Percentiles rank a stretch among this genome's conserved stretches.
These are phyloP conservation scores for Drosophila bipectinata DNA, from an alignment of 1,140 invertebrate genomes.

Conservation along the genomic window DNA sequence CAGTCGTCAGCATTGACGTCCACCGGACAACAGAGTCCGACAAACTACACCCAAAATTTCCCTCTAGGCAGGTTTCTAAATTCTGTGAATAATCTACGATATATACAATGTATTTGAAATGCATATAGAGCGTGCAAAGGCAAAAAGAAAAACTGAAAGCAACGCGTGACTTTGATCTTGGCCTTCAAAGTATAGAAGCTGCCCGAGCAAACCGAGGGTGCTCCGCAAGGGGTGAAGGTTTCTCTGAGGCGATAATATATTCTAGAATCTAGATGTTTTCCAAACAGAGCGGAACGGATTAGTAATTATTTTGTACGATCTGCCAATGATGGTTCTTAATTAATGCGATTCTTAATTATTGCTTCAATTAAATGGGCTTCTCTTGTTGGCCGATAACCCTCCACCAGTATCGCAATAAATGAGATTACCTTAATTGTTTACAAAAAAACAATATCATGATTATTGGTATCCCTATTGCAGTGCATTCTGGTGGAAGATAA, in stretches of 20 bases:
- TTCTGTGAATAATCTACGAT: slow-evolving; percentile 20
- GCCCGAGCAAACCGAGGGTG: neutral
- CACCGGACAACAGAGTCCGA: slow-evolving; percentile 11
- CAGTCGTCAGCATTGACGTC: slow-evolving; percentile 52
- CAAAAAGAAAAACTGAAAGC: slow-evolving; percentile 21
- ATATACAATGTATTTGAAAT: slow-evolving; percentile 20
- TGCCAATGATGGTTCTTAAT: neutral
- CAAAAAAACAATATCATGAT: slow-evolving; percentile 13
- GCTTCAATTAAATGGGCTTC: neutral
- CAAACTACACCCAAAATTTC: slow-evolving; percentile 25
- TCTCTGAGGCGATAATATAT: neutral
- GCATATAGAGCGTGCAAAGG: slow-evolving; percentile 33
- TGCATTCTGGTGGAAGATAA: neutral
- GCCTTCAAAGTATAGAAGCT: slow-evolving; percentile 63
- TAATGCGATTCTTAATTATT: neutral
- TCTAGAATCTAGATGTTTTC: neutral
- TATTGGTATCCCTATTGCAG: neutral
- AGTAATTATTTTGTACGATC: neutral
- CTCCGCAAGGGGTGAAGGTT: neutral
- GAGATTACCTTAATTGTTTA: slow-evolving; percentile 2
- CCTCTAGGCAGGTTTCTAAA: slow-evolving; percentile 40
- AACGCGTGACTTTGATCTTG: slow-evolving; percentile 76
- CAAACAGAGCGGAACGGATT: neutral
- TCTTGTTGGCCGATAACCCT: neutral
- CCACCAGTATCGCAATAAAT: slow-evolving; percentile 1